A percentile compares a stretch with the other conserved stretches of the same genome.
phyloP scores from a whole-genome alignment of 2,113 vertebrate species.

The Cinclus mexicanus region DNA sequence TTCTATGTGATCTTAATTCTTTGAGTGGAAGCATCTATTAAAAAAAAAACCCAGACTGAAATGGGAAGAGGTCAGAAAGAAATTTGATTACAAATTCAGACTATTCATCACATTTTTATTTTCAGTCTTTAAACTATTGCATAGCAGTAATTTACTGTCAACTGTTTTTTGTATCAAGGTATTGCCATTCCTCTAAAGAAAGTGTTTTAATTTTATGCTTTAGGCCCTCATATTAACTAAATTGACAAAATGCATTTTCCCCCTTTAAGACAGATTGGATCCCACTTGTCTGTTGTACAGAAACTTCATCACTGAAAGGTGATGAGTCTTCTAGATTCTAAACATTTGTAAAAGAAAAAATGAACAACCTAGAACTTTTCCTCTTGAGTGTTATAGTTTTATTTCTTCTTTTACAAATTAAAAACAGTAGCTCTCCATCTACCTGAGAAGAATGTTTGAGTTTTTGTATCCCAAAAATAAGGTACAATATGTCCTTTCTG shows the following conservation, averaged over 20 bases:
- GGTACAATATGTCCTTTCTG: neutral
- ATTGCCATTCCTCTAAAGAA: neutral
- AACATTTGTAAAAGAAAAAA: neutral
- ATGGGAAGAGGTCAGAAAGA: neutral
- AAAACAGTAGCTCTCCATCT: neutral
- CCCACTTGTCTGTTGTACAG: neutral
- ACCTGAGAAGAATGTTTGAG: neutral
- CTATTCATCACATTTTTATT: neutral
- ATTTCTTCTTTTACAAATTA: neutral
- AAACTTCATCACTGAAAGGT: neutral
- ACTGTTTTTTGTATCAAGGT: neutral
- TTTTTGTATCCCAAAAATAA: neutral
- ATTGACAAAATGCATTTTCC: neutral
- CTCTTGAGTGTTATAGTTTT: neutral
- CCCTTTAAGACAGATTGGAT: neutral
- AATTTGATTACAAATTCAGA: neutral
- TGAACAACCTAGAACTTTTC: neutral
- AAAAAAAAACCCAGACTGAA: neutral
- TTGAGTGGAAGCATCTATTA: neutral
- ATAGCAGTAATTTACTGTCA: neutral
- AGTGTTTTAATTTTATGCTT: neutral
- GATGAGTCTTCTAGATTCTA: neutral
- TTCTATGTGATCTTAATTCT: neutral
- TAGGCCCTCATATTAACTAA: neutral
- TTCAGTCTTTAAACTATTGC: neutral